Conservation (phyloP, 2,797 vertebrate species). For the Thaleichthys pacificus region DNA sequence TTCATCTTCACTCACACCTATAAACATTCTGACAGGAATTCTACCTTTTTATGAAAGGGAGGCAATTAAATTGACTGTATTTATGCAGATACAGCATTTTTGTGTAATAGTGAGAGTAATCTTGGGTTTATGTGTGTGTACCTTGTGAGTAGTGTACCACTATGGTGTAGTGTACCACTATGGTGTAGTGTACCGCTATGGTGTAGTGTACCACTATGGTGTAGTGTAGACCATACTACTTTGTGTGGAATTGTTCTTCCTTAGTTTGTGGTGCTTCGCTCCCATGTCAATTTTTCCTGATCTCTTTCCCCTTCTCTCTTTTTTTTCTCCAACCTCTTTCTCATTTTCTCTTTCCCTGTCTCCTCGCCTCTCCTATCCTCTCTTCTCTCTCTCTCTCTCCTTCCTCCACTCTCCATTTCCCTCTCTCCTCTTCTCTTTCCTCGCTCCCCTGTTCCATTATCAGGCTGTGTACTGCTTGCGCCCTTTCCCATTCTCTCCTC, state of each 20-base stretch:
- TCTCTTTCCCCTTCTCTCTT: slow-evolving; percentile 31
- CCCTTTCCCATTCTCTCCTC: slow-evolving; percentile 87
- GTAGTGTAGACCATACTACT: slow-evolving; percentile 43
- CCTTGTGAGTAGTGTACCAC: background rate
- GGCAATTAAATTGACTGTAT: background rate
- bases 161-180: too few relatives aligned
- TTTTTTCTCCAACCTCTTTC: slow-evolving; percentile 51
- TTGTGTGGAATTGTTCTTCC: slow-evolving; percentile 48
- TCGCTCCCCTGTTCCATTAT: slow-evolving; percentile 74
- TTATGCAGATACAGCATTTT: slow-evolving; percentile 10
- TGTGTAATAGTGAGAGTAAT: background rate
- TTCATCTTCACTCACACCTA: slow-evolving; percentile 80
- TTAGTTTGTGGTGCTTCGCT: slow-evolving; percentile 82
- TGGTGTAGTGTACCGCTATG: slow-evolving; percentile 32
- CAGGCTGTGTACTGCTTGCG: slow-evolving; percentile 74
- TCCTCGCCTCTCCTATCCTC: slow-evolving; percentile 61
- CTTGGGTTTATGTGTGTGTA: background rate
- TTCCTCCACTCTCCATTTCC: slow-evolving; percentile 73
- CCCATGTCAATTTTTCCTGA: slow-evolving; percentile 81
- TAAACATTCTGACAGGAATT: too few relatives aligned
- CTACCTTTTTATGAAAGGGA: background rate
- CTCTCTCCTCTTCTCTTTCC: slow-evolving; percentile 16
- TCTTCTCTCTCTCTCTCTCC: slow-evolving; percentile 53
- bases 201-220: too few relatives aligned
- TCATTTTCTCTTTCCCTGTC: slow-evolving; percentile 41